Conservation (phyloP, 2,797 vertebrate species). For the Lepidocolaptes lacrymiger region DNA sequence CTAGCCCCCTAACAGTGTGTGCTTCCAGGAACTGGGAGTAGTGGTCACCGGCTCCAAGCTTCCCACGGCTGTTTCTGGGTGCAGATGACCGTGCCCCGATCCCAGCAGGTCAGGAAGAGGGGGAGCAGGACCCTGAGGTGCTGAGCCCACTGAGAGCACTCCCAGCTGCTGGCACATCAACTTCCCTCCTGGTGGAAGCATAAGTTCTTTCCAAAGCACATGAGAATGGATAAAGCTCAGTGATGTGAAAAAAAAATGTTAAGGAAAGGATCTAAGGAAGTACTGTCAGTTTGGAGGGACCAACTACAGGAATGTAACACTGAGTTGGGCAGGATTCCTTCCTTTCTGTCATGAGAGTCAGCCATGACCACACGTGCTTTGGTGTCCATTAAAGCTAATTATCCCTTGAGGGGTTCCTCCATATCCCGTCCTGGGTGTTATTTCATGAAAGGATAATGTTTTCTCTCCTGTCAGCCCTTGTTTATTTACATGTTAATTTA, state of each 20-base stretch:
- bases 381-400: background rate
- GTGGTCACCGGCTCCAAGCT: background rate
- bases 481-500: background rate
- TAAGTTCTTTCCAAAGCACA: slow-evolving; percentile 15
- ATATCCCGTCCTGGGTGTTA: background rate
- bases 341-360: background rate
- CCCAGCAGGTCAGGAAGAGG: background rate
- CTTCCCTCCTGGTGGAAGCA: background rate
- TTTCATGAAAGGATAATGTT: background rate
- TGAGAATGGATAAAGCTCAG: slow-evolving; percentile 49
- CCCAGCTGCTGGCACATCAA: background rate
- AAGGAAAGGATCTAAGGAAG: slow-evolving; percentile 13
- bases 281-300: background rate
- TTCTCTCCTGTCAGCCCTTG: background rate
- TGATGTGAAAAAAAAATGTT: slow-evolving; percentile 5
- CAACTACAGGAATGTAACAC: background rate
- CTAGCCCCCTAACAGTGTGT: background rate
- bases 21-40: background rate
- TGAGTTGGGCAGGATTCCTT: background rate
- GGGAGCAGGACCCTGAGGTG: background rate
- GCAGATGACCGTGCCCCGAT: background rate
- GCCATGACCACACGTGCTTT: background rate
- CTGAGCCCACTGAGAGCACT: background rate
- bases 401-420: background rate
- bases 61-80: background rate